Base-by-base conservation (phyloP, 2,113 vertebrate genomes). In the Siphamia tubifer region DNA sequence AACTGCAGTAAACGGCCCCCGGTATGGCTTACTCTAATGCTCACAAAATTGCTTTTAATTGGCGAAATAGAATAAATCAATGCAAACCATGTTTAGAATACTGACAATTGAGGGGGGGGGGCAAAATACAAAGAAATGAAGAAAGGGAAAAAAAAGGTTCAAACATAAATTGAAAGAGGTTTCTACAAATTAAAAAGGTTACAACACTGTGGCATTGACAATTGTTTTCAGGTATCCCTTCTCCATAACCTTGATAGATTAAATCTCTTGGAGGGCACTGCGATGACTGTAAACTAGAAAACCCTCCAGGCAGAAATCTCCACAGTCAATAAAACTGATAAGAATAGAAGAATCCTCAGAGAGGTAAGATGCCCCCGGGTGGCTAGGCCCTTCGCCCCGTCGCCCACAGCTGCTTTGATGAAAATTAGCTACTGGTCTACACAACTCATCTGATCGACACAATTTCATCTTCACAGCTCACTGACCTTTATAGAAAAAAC, bases 21-120 rank as follows among this genome's bases (percentile, higher is more conserved):
- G 39, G 86, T 76, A 62, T 73, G 73, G 73, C 61, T 87, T 68
- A 82, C 68, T 83, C 75, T 84, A 88, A 88, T 82, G 74, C 83
- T 87, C 73, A 75, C 78, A 78, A 86, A 92, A 90, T 81, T 74
- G 86, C 79, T 86, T 87, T 89, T 91, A 91, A 91, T 90, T 89
- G 87, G 78, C 75, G 77, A 56, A 74, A 52, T 68, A 68, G 74
- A 83, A 82, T 78, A 84, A 87, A 89, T 88, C 79, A 86, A 88
- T 85, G 77, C 74, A 81, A 85, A 83, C 52, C 77, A 82, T 71
- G 74, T 81, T 85, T 70, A 48, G 48, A 66, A 67, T 48, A 61
- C 49, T 52, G 42, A 57, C 47, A 52, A 20, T n/a, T n/a, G n/a
- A 67, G 54, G 42, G 45, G 20, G 47, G 34, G 19, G 60, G 32